Evolutionary conservation across 2,113 vertebrate species (phyloP).

Genomic region (Lontra canadensis): DNA sequence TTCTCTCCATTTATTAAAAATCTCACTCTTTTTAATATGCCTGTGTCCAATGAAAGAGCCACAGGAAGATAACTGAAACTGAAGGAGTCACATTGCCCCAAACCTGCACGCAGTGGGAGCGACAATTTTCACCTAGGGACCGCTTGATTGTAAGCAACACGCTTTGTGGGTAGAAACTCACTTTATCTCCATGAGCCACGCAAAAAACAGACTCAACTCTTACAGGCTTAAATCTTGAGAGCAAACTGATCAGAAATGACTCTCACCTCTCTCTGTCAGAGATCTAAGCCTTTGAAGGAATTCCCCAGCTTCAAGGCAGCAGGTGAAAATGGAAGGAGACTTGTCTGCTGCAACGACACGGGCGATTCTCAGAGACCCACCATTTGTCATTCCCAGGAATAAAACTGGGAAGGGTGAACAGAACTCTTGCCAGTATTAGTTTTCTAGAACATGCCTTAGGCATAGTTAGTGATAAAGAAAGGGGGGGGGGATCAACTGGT

Average conservation of each 20-base stretch:
- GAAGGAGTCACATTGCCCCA: neutral
- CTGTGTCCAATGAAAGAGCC: neutral
- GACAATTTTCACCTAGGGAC: neutral
- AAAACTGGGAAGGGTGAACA: slow-evolving; percentile 19
- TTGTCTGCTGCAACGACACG: neutral
- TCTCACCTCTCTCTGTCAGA: neutral
- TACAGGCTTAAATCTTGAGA: neutral
- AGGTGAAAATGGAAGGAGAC: neutral
- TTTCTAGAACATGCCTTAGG: slow-evolving; percentile 70
- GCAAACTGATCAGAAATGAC: neutral
- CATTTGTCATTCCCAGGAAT: neutral
- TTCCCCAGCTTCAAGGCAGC: neutral
- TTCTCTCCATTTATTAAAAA: neutral
- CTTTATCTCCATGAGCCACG: neutral
- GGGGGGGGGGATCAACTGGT: neutral
- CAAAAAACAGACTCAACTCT: neutral
- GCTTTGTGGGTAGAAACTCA: neutral
- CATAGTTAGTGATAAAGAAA: slow-evolving; percentile 23
- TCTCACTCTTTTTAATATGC: neutral
- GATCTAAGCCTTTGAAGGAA: neutral
- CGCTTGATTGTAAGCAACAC: neutral
- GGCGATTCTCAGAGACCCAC: slow-evolving; percentile 19
- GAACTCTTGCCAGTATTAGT: slow-evolving; percentile 55
- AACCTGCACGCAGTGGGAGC: neutral
- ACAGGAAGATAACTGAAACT: neutral